phyloP scores from a whole-genome alignment of 2,113 vertebrate genomes.

The Crotalus horridus region DNA sequence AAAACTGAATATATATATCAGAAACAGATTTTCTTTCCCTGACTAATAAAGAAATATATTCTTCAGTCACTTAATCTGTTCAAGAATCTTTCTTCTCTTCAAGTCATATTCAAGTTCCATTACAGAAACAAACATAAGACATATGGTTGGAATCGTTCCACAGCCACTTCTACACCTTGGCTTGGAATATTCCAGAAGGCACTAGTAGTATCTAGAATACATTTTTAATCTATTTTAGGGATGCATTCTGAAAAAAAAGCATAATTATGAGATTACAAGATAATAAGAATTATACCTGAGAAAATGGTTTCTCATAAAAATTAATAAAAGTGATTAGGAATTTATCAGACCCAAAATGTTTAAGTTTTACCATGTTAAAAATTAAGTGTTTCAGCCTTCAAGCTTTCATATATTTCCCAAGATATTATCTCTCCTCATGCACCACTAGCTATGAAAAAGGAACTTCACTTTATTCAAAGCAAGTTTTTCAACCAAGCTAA shows the following conservation, averaged over 20 bases:
- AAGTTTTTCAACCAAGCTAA: background rate
- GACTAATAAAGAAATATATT: background rate
- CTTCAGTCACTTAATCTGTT: background rate
- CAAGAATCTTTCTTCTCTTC: background rate
- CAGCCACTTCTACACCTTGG: background rate
- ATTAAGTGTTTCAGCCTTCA: background rate
- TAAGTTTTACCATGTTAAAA: background rate
- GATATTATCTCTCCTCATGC: slow-evolving; percentile 8
- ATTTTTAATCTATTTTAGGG: background rate
- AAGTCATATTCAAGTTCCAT: background rate
- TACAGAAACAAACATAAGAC: background rate
- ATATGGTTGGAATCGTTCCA: background rate
- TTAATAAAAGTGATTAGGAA: background rate
- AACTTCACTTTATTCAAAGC: slow-evolving; percentile 22
- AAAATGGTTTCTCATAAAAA: background rate
- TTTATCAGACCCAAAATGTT: background rate
- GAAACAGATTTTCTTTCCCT: background rate
- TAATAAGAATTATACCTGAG: background rate
- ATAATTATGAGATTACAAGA: background rate
- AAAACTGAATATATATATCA: background rate
- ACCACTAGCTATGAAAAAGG: background rate
- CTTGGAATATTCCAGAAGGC: background rate
- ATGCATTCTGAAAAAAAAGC: background rate
- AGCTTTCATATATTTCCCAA: slow-evolving; percentile 32
- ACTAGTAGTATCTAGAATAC: background rate